These are phyloP conservation scores for Isaurus tuberculatus DNA, from an alignment of 92 coral and sea anemone species.

Conservation along the genomic window DNA sequence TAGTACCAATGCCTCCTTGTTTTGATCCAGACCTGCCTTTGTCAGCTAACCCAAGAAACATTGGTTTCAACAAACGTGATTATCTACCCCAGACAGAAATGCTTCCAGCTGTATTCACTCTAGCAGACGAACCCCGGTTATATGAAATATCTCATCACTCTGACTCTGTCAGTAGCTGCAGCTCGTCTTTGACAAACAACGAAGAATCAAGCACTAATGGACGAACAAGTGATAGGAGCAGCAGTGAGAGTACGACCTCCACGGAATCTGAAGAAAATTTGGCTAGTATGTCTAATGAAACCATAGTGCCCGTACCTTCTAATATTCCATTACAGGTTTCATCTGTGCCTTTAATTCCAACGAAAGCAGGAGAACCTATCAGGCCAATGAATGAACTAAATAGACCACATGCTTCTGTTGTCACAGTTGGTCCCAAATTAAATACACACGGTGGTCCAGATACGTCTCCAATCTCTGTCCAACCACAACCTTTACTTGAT, in stretches of 20 bases:
- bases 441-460: background rate
- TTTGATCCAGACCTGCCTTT: constrained; percentile 92
- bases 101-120: constrained; percentile 18
- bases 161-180: background rate
- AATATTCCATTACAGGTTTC: constrained; percentile 11
- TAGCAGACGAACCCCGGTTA: background rate
- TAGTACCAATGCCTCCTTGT: constrained; percentile 95
- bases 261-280: constrained; percentile 13
- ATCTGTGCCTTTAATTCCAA: constrained; percentile 25
- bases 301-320: constrained; percentile 1
- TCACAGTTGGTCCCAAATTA: background rate
- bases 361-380: background rate
- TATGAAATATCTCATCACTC: background rate
- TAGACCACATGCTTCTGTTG: background rate
- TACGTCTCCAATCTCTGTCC: constrained; percentile 39
- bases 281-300: constrained; percentile 26
- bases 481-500: constrained; percentile 37
- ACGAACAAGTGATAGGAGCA: background rate
- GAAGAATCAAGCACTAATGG: background rate
- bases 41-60: constrained; percentile 68
- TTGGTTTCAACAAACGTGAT: constrained; percentile 55
- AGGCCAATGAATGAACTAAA: background rate
- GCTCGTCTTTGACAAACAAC: background rate
- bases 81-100: background rate
- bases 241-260: constrained; percentile 1